Conservation (phyloP, 2,888 invertebrate genomes). For the Alviniconcha strummeri region DNA sequence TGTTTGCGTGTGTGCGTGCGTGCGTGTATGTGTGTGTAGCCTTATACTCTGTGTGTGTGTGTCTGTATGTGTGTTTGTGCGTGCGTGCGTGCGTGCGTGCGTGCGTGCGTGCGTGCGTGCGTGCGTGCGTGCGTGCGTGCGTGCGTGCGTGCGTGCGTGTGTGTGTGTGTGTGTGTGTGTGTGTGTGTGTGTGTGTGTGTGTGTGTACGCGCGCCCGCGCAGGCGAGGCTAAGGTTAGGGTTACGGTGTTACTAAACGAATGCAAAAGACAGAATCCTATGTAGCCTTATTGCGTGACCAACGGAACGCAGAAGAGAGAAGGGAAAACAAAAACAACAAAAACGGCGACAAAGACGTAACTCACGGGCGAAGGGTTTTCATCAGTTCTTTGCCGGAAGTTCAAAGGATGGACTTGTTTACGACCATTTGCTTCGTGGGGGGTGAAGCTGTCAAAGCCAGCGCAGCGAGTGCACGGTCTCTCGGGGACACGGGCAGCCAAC, state of each 20-base stretch:
- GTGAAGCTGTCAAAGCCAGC: no score
- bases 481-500: no score
- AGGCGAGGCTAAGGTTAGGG: not conserved
- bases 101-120: slow-evolving; percentile 9
- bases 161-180: not conserved
- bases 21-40: slow-evolving; percentile 9
- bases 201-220: not conserved
- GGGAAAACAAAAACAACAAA: not conserved
- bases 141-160: slow-evolving; percentile 1
- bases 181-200: not conserved
- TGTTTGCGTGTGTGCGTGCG: not conserved
- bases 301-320: not conserved
- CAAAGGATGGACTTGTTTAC: no score
- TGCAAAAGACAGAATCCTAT: not conserved
- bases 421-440: no score
- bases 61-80: slow-evolving; percentile 9
- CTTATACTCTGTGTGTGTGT: not conserved
- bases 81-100: slow-evolving; percentile 6
- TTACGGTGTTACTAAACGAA: not conserved
- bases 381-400: no score
- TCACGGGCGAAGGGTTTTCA: not conserved
- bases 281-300: not conserved
- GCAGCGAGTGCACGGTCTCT: no score
- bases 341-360: not conserved
- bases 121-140: slow-evolving; percentile 14